Evolutionary conservation across 2,888 invertebrate species (phyloP), one percentile per base, ranked within the genome.

Genomic region (Malacosoma neustria): DNA sequence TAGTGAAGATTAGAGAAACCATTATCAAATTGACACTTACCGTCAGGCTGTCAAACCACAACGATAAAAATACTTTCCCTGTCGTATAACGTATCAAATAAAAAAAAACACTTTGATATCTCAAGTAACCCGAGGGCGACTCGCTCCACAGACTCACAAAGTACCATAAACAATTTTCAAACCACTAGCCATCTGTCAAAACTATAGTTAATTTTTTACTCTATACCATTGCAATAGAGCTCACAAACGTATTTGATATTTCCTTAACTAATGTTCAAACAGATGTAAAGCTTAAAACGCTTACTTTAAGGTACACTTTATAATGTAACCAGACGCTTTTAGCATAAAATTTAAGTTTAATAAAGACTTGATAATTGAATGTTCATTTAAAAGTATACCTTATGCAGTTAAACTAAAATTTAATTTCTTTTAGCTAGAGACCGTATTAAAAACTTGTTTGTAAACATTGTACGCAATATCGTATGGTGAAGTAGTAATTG

Each of bases 21-120:
- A n/a, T n/a, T n/a, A n/a, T n/a, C n/a, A n/a, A n/a, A n/a, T n/a
- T n/a, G n/a, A n/a, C n/a, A n/a, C n/a, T n/a, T n/a, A n/a, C n/a
- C n/a, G n/a, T n/a, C n/a, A n/a, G n/a, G n/a, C n/a, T n/a, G n/a
- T n/a, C n/a, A n/a, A n/a, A n/a, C n/a, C n/a, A n/a, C n/a, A n/a
- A n/a, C n/a, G n/a, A n/a, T n/a, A n/a, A n/a, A n/a, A n/a, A n/a
- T n/a, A n/a, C n/a, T n/a, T n/a, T n/a, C n/a, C n/a, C n/a, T n/a
- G n/a, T n/a, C n/a, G n/a, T n/a, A n/a, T n/a, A n/a, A 4, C 6
- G 22, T 22, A 22, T 22, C 9, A 22, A 22, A 22, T 22, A 22
- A 22, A 22, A 22, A 22, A 22, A 22, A 22, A 13, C 11, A 9
- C 29, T 36, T 36, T 33, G 36, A 36, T 32, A 32, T 36, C 14